Base-by-base conservation (phyloP, 2,113 vertebrate species). In the Eonycteris spelaea region DNA sequence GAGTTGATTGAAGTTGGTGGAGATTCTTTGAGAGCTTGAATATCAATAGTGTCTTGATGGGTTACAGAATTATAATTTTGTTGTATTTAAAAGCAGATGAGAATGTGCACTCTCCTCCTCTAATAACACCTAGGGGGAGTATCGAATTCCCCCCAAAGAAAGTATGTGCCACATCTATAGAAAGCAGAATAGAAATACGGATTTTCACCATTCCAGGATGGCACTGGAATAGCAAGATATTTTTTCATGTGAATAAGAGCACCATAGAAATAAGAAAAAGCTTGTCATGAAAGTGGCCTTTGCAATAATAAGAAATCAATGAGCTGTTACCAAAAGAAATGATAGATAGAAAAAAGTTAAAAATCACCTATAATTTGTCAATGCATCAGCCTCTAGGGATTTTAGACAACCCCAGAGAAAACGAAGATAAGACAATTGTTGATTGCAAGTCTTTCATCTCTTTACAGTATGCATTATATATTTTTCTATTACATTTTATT, bases 311-410 rank as follows among this genome's bases (percentile, higher is more conserved):
- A 78, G 21, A 9, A 89, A 70, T 70, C 30, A 70, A 63, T 68
- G 59, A 77, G 10, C 9, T 83, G 24, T 53, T 67, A 70, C 30
- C 18, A 63, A 87, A 87, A 83, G 33, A 83, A 87, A 70, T 35
- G 11, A 77, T 45, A 38, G 7, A 2, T 53, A 75, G 24, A 45
- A 30, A 22, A 61, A 67, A 51, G 13, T 57, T 71, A 45, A 88
- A 70, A 68, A 40, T 57, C 14, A 71, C 26, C 63, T 84, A 55
- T 15, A 43, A 53, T 73, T 71, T 89, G 11, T 57, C 12, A 73
- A 3, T 51, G 5, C 14, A 71, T 63, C 43, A 92, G 28, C 26
- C 7, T 73, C 8, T 70, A 74, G 2, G 45, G 79, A 92, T 24
- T 78, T 51, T 59, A 33, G 43, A 22, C 6, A 71, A 21, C 35